Evolutionary conservation across 2,113 vertebrate genomes (phyloP).

Genomic region (Tragulus kanchil): DNA sequence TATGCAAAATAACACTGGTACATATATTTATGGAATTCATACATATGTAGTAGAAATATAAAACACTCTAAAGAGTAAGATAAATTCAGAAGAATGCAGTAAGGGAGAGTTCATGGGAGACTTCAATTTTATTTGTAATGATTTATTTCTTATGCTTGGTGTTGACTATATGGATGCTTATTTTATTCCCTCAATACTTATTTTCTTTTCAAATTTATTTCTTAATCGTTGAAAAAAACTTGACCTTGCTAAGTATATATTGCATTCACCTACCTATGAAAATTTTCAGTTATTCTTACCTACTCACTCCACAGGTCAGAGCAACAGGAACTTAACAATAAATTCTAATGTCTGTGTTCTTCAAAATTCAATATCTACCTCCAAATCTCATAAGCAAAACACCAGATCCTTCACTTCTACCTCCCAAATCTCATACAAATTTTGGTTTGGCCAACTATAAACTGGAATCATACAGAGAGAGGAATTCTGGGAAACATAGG

Average conservation of each 20-base stretch:
- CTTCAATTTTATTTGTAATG: neutral
- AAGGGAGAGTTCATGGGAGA: neutral
- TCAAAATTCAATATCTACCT: neutral
- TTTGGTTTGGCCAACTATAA: neutral
- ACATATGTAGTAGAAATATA: conserved; percentile 39
- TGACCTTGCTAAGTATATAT: neutral
- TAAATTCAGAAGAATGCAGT: neutral
- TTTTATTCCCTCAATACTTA: neutral
- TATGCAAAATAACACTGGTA: conserved; percentile 19
- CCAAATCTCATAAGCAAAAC: too few species aligned
- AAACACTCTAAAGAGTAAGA: neutral
- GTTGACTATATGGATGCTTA: neutral
- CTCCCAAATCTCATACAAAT: neutral
- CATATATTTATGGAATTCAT: conserved; percentile 55
- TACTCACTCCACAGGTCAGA: neutral
- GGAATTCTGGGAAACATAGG: neutral
- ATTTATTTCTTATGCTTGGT: neutral
- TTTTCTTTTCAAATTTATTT: conserved; percentile 30
- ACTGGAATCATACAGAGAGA: neutral
- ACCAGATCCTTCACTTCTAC: neutral
- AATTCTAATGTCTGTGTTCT: neutral
- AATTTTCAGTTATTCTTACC: neutral
- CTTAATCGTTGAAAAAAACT: neutral
- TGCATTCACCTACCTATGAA: neutral
- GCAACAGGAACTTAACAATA: neutral